Evolutionary conservation across 2,797 vertebrate species (phyloP).

Genomic region (Hoplostethus atlanticus): DNA sequence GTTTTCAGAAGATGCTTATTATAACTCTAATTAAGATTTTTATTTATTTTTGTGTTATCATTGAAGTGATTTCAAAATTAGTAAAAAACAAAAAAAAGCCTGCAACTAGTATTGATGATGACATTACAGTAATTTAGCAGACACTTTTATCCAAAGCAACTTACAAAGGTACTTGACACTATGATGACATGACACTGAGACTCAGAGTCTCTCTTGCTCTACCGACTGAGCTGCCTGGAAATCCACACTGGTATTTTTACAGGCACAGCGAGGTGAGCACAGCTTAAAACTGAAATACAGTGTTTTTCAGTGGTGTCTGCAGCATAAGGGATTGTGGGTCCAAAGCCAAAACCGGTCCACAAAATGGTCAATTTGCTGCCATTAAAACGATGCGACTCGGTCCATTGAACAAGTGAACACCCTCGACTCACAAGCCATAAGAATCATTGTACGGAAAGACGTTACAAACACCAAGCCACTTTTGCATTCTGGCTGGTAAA

Average conservation of each 20-base stretch:
- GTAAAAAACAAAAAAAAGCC: no score
- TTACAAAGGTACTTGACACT: no score
- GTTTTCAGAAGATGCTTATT: no score
- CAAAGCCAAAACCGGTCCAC: conserved; percentile 28
- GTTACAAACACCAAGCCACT: conserved; percentile 31
- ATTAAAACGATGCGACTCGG: conserved; percentile 24
- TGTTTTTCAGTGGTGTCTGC: not conserved
- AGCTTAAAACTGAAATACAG: not conserved
- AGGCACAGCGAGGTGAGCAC: no score
- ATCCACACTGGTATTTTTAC: not conserved
- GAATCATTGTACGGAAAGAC: conserved; percentile 34
- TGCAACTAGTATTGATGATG: no score
- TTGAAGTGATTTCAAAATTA: no score
- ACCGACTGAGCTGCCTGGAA: not conserved
- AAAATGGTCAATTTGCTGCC: conserved; percentile 51
- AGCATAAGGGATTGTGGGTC: conserved; percentile 9
- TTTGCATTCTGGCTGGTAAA: conserved; percentile 61
- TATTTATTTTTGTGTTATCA: no score
- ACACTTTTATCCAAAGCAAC: no score
- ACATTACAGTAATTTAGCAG: no score
- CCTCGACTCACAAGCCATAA: conserved; percentile 25
- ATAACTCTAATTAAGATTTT: no score
- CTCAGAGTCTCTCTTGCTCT: no score
- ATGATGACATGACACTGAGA: no score
- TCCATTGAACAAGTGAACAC: conserved; percentile 23